Conservation (phyloP, 2,888 invertebrate species). For the Clanis bilineata region DNA sequence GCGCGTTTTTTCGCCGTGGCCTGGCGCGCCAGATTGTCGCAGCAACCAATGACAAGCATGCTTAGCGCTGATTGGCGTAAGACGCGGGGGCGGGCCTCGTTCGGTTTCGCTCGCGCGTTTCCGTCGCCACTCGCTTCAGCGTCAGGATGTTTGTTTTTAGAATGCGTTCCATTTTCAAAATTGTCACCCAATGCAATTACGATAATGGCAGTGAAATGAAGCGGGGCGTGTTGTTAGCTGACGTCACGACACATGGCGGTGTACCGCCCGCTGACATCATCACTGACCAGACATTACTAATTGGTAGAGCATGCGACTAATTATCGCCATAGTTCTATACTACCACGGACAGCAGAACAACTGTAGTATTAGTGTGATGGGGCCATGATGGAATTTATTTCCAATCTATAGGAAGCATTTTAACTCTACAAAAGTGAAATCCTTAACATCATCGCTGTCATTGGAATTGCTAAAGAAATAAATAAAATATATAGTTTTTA, state of each 20-base stretch:
- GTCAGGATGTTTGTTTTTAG: constrained; percentile 51
- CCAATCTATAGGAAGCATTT: not conserved
- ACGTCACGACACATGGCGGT: not conserved
- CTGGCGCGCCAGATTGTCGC: constrained; percentile 37
- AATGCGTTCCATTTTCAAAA: constrained; percentile 50
- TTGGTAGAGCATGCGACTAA: not conserved
- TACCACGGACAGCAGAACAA: not conserved
- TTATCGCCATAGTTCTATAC: not conserved
- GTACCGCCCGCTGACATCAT: not conserved
- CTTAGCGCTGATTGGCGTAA: constrained; percentile 53
- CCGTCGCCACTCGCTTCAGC: constrained; percentile 42
- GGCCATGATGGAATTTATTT: not conserved
- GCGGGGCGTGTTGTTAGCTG: not conserved
- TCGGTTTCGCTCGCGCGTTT: constrained; percentile 57
- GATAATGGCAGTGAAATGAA: not conserved
- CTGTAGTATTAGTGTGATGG: not conserved
- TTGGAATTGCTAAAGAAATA: too few relatives aligned
- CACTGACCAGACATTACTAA: not conserved
- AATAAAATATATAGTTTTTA: too few relatives aligned
- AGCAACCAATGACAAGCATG: constrained; percentile 56
- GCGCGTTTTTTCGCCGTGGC: constrained; percentile 56
- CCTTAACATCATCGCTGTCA: not conserved
- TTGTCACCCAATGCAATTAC: constrained; percentile 26
- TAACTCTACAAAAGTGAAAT: not conserved
- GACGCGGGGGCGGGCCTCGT: constrained; percentile 50